phyloP scores from a whole-genome alignment of 2,888 invertebrate genomes.

The Pseudolycoriella hygida region DNA sequence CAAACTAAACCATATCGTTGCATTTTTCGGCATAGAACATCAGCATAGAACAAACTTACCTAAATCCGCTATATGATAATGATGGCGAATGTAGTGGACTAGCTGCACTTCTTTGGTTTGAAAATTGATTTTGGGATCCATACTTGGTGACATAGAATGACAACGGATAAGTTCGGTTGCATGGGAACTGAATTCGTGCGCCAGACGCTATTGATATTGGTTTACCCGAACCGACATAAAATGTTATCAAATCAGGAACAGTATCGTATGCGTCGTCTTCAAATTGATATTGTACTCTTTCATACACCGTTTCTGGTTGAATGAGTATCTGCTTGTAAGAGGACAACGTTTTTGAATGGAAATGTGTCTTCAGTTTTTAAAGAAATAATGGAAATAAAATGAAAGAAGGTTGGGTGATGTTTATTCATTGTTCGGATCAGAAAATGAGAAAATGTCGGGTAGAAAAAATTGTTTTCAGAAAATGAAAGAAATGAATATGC shows the following conservation, averaged over 20 bases:
- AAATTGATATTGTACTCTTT: slow-evolving; percentile 80
- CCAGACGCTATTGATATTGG: slow-evolving; percentile 79
- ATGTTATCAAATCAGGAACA: slow-evolving; percentile 82
- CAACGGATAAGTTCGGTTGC: slow-evolving; percentile 62
- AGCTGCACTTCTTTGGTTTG: slow-evolving; percentile 20
- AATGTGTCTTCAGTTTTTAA: too few relatives aligned
- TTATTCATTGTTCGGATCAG: too few relatives aligned
- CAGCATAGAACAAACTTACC: too few relatives aligned
- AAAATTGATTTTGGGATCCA: slow-evolving; percentile 20
- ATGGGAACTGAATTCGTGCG: slow-evolving; percentile 70
- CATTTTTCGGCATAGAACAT: too few relatives aligned
- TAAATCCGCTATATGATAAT: slow-evolving; percentile 27
- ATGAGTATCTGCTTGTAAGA: slow-evolving; percentile 43
- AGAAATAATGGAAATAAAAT: too few relatives aligned
- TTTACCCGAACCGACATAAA: slow-evolving; percentile 79
- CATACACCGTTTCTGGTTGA: slow-evolving; percentile 82
- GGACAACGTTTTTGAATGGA: not conserved
- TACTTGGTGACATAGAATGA: slow-evolving; percentile 51
- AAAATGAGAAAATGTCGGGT: too few relatives aligned
- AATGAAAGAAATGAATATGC: too few relatives aligned
- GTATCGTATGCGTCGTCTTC: slow-evolving; percentile 89
- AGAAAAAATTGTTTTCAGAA: too few relatives aligned
- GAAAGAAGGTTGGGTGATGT: too few relatives aligned
- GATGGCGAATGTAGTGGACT: slow-evolving; percentile 27
- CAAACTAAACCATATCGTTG: too few relatives aligned